Conservation (phyloP, 2,797 vertebrate species). For the Chaetodon trifasciatus region DNA sequence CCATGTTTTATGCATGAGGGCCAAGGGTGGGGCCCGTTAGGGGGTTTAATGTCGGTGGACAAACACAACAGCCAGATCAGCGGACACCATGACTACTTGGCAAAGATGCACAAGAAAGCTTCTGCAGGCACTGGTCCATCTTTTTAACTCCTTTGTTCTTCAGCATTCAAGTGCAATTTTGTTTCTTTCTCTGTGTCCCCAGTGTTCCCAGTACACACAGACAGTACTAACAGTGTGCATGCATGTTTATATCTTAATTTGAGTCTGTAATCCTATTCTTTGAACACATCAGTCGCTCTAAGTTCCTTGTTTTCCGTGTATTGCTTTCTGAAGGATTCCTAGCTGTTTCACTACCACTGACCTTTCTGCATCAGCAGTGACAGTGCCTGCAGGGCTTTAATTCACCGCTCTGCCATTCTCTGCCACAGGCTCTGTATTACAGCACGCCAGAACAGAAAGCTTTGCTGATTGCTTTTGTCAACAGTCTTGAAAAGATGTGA, state of each 20-base stretch:
- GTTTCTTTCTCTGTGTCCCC: conserved; percentile 40
- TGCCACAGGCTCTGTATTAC: conserved; percentile 17
- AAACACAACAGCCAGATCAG: conserved; percentile 69
- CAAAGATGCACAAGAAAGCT: conserved; percentile 70
- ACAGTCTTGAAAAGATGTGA: conserved; percentile 28
- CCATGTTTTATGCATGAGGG: conserved; percentile 91
- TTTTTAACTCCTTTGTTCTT: conserved; percentile 62
- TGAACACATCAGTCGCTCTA: conserved; percentile 45
- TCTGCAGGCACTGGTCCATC: conserved; percentile 53
- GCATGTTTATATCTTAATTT: conserved; percentile 55
- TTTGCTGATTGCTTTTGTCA: conserved; percentile 49
- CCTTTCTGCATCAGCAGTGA: conserved; percentile 31
- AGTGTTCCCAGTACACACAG: conserved; percentile 48
- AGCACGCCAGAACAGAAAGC: conserved; percentile 19
- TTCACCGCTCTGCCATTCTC: conserved; percentile 29
- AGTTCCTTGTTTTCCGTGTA: conserved; percentile 40
- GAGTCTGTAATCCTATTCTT: conserved; percentile 44
- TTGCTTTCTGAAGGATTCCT: conserved; percentile 50
- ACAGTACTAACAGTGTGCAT: conserved; percentile 36
- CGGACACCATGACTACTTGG: conserved; percentile 77
- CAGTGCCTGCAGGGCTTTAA: conserved; percentile 46
- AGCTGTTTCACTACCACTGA: conserved; percentile 21
- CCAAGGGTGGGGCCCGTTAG: conserved; percentile 84
- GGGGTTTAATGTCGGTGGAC: conserved; percentile 75
- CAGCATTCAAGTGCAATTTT: conserved; percentile 53